Base-by-base conservation (phyloP, 1,140 invertebrate species). In the Mya arenaria region DNA sequence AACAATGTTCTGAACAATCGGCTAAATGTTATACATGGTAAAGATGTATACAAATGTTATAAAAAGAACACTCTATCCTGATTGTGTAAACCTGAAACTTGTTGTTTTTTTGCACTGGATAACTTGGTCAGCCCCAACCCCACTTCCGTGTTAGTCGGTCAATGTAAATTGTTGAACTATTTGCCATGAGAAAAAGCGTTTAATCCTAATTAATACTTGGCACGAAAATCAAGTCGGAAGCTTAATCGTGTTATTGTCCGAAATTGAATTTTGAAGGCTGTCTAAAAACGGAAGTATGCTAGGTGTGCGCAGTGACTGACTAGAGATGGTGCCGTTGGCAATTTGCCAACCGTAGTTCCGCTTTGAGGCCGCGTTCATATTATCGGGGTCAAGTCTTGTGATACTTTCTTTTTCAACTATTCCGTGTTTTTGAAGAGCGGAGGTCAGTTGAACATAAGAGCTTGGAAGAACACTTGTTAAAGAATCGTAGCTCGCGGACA, bases 221-320 rank as follows among this genome's bases (percentile, higher is more conserved):
- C n/a, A n/a, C n/a, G n/a, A 10, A 52, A 17, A 52, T 52, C 25
- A 78, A 28, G 75, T 78, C 28, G 75, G 75, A 10, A 78, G 37
- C 37, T 66, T 78, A 1, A 78, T 37, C 15, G 75, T 78, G 52
- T 78, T 78, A 39, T 41, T 68, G 36, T 78, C 75, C 23, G 75
- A 1, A 4, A 75, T 58, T 41, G 72, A 75, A 37, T 71, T 71
- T 32, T 80, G 77, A 13, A 80, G 17, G 62, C 77, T 80, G 55
- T 80, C 77, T 66, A 48, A 80, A 55, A 80, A 80, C 19, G 77
- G 77, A n/a, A 80, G 66, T 17, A 80, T 80, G 48, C 77, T 80
- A 17, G 77, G 77, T 17, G 77, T 80, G 37, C 77, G 48, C 34
- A 80, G 41, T 23, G 77, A 80, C 39, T 80, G 65, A 80, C 77